Conservation (phyloP, 2,113 vertebrate genomes). For the Lophotis ruficrista region DNA sequence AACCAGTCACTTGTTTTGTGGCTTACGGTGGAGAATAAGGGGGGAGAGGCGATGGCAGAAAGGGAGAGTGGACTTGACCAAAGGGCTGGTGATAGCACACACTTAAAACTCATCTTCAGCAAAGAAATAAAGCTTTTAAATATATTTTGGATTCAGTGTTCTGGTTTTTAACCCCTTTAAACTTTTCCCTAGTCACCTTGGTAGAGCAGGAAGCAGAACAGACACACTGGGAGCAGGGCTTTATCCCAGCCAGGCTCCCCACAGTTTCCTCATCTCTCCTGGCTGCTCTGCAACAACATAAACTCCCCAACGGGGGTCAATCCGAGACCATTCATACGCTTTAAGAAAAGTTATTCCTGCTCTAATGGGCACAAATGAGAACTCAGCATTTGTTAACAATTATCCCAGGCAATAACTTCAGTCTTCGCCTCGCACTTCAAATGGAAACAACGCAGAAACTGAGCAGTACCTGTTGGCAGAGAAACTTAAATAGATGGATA, state of each 20-base stretch:
- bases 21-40: not conserved
- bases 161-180: not conserved
- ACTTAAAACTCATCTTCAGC: not conserved
- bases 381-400: conserved; percentile 39
- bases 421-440: not conserved
- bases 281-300: not conserved
- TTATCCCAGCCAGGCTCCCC: not conserved
- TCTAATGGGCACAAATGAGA: not conserved
- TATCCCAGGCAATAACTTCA: not conserved
- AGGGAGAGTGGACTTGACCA: not conserved
- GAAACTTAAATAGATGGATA: not conserved
- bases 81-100: not conserved
- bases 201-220: not conserved
- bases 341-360: not conserved
- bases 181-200: not conserved
- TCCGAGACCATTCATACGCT: not conserved
- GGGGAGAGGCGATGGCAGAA: rapidly evolving
- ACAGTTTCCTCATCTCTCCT: not conserved
- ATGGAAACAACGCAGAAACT: not conserved
- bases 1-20: not conserved
- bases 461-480: not conserved
- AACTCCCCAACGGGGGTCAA: not conserved
- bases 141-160: not conserved
- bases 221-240: not conserved
- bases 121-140: not conserved